Percentiles rank a stretch among this genome's conserved stretches.
Conservation (phyloP, 2,797 vertebrate species). For the Galaxias olidus region DNA sequence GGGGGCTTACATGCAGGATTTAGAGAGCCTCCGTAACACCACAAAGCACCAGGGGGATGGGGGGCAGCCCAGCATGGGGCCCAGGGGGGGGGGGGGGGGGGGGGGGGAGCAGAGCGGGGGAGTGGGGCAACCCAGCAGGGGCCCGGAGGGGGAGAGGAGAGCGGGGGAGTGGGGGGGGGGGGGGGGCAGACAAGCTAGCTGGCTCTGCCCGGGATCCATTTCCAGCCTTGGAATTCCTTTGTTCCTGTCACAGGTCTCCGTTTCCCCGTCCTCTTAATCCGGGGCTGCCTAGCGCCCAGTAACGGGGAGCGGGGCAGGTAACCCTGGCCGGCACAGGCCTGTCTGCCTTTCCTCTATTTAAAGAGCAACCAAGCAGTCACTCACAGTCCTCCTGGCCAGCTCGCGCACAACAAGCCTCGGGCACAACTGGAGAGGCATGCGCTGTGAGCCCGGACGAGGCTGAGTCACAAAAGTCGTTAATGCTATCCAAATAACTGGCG, state of each 20-base stretch:
- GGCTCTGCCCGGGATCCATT: conserved; percentile 74
- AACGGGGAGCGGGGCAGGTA: conserved; percentile 72
- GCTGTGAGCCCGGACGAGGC: no score
- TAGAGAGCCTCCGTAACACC: conserved; percentile 71
- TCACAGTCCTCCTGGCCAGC: not conserved
- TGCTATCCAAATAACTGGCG: no score
- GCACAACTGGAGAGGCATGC: no score
- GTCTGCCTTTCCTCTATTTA: conserved; percentile 77
- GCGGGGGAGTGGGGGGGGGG: conserved; percentile 32
- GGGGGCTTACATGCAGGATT: conserved; percentile 67
- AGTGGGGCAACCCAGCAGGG: not conserved
- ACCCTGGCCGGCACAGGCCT: conserved; percentile 69
- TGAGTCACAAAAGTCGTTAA: no score
- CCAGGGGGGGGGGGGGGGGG: not conserved
- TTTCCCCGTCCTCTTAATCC: conserved; percentile 67
- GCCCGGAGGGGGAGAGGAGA: not conserved
- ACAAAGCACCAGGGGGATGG: conserved; percentile 65
- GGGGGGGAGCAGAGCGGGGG: not conserved
- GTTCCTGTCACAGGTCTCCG: conserved; percentile 75
- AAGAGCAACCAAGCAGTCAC: conserved; percentile 49
- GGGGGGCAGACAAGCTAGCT: conserved; percentile 51
- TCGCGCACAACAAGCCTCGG: no score
- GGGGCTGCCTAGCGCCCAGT: conserved; percentile 65
- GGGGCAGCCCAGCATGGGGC: conserved; percentile 56
- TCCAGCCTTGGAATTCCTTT: conserved; percentile 77